Percentiles rank a stretch among this genome's conserved stretches.
phyloP scores from a whole-genome alignment of 2,797 vertebrate genomes.

The Channa striata region DNA sequence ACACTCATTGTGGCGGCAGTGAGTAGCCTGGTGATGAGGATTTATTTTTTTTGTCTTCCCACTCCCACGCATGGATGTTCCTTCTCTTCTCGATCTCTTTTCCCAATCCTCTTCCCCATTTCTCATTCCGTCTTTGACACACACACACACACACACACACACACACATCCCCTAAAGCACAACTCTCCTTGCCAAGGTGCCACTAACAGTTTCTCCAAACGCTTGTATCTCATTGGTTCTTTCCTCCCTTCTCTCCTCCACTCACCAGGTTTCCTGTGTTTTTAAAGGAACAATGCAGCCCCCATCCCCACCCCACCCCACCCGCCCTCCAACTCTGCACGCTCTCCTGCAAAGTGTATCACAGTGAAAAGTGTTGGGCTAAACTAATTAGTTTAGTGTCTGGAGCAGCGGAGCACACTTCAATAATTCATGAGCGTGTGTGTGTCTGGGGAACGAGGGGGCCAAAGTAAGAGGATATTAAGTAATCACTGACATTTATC shows the following conservation, averaged over 20 bases:
- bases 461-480: slow-evolving; percentile 25
- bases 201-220: slow-evolving; percentile 58
- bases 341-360: slow-evolving; percentile 44
- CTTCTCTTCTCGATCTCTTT: background rate
- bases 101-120: background rate
- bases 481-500: slow-evolving; percentile 25
- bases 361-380: slow-evolving; percentile 59
- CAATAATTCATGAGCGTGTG: slow-evolving; percentile 70
- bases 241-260: slow-evolving; percentile 31
- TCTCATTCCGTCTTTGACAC: background rate
- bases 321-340: background rate
- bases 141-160: background rate
- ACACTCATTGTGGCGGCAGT: slow-evolving; percentile 64
- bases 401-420: slow-evolving; percentile 55
- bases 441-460: background rate
- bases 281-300: slow-evolving; percentile 61
- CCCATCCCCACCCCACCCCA: no score
- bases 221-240: slow-evolving; percentile 52
- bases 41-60: slow-evolving; percentile 16
- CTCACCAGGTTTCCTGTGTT: slow-evolving; percentile 43
- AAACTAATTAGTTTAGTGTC: slow-evolving; percentile 75
- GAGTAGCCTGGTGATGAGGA: slow-evolving; percentile 10
- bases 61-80: slow-evolving; percentile 29
- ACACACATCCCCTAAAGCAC: slow-evolving; percentile 29
- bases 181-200: slow-evolving; percentile 47